A percentile compares a stretch with the other conserved stretches of the same genome.
phyloP scores from a whole-genome alignment of 2,113 vertebrate genomes.

The Dipodomys spectabilis region DNA sequence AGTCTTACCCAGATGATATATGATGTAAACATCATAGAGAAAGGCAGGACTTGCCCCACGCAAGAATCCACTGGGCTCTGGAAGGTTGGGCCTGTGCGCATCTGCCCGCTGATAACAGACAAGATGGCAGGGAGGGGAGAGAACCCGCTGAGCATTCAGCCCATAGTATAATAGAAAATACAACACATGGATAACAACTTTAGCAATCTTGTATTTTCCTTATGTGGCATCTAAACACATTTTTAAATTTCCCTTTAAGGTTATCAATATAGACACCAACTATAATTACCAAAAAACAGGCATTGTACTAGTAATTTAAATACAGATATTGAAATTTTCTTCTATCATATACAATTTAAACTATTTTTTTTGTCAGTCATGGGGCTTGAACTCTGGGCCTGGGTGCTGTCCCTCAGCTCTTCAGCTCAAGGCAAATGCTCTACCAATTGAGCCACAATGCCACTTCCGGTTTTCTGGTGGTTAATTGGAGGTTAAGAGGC shows the following conservation, averaged over 20 bases:
- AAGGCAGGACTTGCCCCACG: not conserved
- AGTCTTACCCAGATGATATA: not conserved
- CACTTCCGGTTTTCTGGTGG: too few species aligned
- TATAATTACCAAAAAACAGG: not conserved
- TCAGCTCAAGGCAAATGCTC: too few species aligned
- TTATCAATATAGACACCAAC: not conserved
- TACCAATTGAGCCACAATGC: too few species aligned
- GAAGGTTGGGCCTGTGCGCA: not conserved
- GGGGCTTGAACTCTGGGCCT: too few species aligned
- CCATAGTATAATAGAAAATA: not conserved
- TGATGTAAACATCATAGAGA: not conserved
- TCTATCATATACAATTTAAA: not conserved
- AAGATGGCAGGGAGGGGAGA: rapidly evolving
- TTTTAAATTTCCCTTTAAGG: not conserved
- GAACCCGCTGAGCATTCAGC: rapidly evolving
- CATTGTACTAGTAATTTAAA: not conserved
- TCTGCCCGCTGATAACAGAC: not conserved
- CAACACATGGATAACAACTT: not conserved
- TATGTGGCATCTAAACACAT: not conserved
- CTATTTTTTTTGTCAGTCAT: not conserved
- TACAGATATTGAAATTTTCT: not conserved
- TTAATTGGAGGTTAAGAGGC: too few species aligned
- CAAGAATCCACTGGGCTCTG: not conserved
- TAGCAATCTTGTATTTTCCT: not conserved
- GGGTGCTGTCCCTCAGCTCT: too few species aligned